These are phyloP conservation scores for Dasypolia templi DNA, from an alignment of 2,888 invertebrate genomes.

Conservation along the genomic window DNA sequence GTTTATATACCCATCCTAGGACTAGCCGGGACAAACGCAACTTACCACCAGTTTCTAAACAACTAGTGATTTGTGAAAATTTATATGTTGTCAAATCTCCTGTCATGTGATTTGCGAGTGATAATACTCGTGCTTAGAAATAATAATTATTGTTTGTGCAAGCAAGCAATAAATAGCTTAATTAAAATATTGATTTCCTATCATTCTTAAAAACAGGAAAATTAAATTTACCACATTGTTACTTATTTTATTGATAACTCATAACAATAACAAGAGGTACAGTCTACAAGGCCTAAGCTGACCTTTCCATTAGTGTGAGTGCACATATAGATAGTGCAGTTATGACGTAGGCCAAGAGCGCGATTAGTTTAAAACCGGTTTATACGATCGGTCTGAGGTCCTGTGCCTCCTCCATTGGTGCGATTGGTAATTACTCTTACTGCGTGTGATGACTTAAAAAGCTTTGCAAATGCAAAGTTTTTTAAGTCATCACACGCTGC, in stretches of 20 bases:
- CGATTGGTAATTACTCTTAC: too few species aligned
- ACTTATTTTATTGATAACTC: neutral
- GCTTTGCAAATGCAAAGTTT: too few species aligned
- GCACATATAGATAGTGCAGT: too few species aligned
- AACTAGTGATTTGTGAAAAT: neutral
- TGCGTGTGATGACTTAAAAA: too few species aligned
- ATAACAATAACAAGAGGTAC: too few species aligned
- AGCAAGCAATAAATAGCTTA: neutral
- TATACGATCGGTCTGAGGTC: too few species aligned
- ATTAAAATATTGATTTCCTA: neutral
- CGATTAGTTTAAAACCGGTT: too few species aligned
- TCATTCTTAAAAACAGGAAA: neutral
- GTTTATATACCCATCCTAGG: neutral
- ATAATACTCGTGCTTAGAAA: neutral
- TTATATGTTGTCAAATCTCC: neutral
- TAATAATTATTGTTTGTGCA: neutral
- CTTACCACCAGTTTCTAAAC: neutral
- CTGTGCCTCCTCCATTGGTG: too few species aligned
- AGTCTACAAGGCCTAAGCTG: too few species aligned
- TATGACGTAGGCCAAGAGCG: too few species aligned
- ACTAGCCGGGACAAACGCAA: neutral
- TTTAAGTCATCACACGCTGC: too few species aligned
- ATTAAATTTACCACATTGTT: neutral
- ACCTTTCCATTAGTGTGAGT: too few species aligned
- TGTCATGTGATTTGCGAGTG: neutral